phyloP scores from a whole-genome alignment of 2,113 vertebrate genomes.

The Falcunculus frontatus region DNA sequence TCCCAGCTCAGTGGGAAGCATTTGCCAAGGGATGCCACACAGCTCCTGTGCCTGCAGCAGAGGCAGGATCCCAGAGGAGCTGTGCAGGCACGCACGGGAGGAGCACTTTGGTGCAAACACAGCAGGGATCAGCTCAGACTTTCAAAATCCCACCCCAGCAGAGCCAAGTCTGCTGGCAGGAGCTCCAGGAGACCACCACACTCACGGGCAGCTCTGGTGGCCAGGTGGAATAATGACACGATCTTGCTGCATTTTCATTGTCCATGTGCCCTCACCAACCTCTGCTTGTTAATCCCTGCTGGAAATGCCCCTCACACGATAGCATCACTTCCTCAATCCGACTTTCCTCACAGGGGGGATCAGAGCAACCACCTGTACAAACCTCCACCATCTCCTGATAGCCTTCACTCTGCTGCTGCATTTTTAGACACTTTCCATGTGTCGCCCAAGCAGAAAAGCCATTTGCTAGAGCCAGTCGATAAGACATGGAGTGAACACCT shows the following conservation, averaged over 20 bases:
- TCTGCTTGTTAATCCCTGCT: neutral
- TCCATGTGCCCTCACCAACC: neutral
- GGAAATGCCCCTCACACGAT: accelerated
- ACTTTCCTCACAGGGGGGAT: neutral
- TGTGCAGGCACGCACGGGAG: accelerated
- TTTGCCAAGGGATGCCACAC: neutral
- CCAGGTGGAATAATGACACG: neutral
- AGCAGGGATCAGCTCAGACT: neutral
- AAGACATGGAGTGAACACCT: neutral
- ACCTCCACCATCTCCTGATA: neutral
- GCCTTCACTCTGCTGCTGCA: neutral
- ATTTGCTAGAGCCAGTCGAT: neutral
- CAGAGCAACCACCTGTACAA: neutral
- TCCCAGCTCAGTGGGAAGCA: neutral
- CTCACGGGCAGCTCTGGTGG: accelerated
- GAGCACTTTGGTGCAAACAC: neutral
- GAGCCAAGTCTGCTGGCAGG: neutral
- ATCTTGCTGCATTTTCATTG: neutral
- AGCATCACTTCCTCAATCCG: neutral
- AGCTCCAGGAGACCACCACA: neutral
- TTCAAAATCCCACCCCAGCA: neutral
- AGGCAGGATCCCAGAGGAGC: neutral
- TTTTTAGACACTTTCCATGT: neutral
- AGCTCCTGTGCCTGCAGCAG: neutral
- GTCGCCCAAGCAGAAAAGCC: neutral